Base-by-base conservation (phyloP, 1,140 invertebrate species). In the Contarinia nasturtii region DNA sequence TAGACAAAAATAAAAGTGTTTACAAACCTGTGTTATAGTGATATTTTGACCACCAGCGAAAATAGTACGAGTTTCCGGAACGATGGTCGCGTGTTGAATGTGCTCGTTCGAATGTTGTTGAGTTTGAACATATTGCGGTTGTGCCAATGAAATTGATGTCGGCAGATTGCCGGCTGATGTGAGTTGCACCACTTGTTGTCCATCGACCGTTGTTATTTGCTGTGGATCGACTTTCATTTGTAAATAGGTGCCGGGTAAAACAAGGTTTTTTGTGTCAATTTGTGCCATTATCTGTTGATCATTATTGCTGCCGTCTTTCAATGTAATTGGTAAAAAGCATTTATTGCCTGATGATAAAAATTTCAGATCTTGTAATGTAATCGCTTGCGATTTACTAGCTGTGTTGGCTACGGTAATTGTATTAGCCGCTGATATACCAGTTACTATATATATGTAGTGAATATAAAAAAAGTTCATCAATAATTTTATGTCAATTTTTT, bases 221-320 rank as follows among this genome's bases (percentile, higher is more conserved):
- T 63, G 61, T 1, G 57, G 44, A 52, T 56, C 44, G 10, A 62
- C 54, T 48, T 63, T 63, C 61, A 63, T 63, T 52, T 63, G 61
- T 33, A 63, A 53, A 54, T 63, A 63, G 14, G 61, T 62, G 19
- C 60, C 60, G 15, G 61, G 61, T 41, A 63, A 50, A 12, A 63
- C 49, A 18, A 63, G 49, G 40, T 63, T 63, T 42, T 63, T 63
- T 10, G 60, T 59, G 48, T 63, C 61, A 38, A 63, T 63, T 14
- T 63, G 61, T 1, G 61, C 61, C 2, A 63, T 58, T 46, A 63
- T 60, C 49, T 63, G 60, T 44, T 63, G 61, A 48, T 63, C 59
- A 1, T 59, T 57, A 44, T 60, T 61, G 36, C 40, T 14, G 33
- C 59, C 60, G 49, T 63, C 60, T 3, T 61, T 57, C 37, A 63